Percentiles rank a stretch among this genome's conserved stretches.
These are phyloP conservation scores for Xerus inauris DNA, from an alignment of 2,113 vertebrate genomes.

Conservation along the genomic window DNA sequence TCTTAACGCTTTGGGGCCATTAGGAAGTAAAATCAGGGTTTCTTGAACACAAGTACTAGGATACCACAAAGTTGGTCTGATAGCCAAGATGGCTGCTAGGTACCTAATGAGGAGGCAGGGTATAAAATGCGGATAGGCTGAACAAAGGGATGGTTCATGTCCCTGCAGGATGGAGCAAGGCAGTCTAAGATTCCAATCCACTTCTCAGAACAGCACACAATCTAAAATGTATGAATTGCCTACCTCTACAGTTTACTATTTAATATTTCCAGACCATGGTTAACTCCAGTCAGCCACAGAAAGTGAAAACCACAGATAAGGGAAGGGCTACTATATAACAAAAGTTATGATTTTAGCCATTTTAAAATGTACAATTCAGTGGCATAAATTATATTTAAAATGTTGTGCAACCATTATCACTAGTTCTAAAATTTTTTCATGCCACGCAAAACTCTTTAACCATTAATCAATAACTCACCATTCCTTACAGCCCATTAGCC, in stretches of 20 bases:
- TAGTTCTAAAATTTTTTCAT: neutral
- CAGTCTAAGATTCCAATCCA: too few relatives aligned
- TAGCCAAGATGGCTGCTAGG: neutral
- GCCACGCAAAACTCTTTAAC: neutral
- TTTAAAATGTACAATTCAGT: neutral
- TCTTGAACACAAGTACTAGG: neutral
- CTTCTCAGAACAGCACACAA: neutral
- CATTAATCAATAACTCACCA: neutral
- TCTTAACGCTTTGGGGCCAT: too few relatives aligned
- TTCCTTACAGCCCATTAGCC: neutral
- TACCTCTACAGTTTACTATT: neutral
- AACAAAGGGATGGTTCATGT: too few relatives aligned
- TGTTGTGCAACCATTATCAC: neutral
- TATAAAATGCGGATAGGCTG: too few relatives aligned
- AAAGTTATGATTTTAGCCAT: neutral
- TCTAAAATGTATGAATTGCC: neutral
- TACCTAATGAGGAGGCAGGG: too few relatives aligned
- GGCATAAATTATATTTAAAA: neutral
- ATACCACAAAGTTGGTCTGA: neutral
- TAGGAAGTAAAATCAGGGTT: neutral
- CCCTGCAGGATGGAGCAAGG: neutral
- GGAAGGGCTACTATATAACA: neutral
- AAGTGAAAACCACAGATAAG: neutral
- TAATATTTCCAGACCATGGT: too few relatives aligned
- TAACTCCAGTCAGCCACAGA: neutral